Conservation (phyloP, 2,113 vertebrate genomes). For the Mixornis gularis region DNA sequence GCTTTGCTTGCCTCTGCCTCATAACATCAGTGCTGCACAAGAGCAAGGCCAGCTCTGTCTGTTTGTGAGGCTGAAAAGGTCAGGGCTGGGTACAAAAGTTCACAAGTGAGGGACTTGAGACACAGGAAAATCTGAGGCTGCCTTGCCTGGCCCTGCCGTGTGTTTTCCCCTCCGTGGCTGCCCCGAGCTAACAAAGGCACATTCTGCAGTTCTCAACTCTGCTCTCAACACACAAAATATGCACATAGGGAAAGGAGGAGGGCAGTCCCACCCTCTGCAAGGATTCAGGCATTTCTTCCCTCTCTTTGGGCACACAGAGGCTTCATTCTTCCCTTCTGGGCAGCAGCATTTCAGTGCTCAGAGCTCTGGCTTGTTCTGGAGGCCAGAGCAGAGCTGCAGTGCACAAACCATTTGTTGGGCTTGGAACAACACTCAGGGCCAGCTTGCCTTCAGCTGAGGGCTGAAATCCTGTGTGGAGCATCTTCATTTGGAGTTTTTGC, state of each 20-base stretch:
- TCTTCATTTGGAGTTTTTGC: not conserved
- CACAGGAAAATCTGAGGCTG: not conserved
- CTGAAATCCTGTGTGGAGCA: not conserved
- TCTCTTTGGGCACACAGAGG: not conserved
- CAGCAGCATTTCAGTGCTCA: not conserved
- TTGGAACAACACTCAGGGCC: not conserved
- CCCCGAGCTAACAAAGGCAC: not conserved
- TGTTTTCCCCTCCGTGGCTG: not conserved
- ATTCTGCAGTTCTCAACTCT: not conserved
- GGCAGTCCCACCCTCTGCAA: not conserved
- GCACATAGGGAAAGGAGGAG: not conserved
- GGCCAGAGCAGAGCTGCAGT: not conserved
- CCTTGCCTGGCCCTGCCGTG: not conserved
- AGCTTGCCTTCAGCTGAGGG: not conserved
- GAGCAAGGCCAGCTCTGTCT: not conserved
- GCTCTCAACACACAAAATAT: not conserved
- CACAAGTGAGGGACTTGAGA: not conserved
- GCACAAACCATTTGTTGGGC: not conserved
- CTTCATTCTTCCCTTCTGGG: conserved; percentile 35
- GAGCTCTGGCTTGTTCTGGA: not conserved
- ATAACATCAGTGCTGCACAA: fast-evolving
- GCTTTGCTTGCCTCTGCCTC: not conserved
- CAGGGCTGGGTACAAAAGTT: conserved; percentile 19
- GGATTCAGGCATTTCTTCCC: not conserved
- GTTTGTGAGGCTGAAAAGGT: not conserved